Conservation (phyloP, 2,888 invertebrate genomes). For the Onthophagus sagittarius region DNA sequence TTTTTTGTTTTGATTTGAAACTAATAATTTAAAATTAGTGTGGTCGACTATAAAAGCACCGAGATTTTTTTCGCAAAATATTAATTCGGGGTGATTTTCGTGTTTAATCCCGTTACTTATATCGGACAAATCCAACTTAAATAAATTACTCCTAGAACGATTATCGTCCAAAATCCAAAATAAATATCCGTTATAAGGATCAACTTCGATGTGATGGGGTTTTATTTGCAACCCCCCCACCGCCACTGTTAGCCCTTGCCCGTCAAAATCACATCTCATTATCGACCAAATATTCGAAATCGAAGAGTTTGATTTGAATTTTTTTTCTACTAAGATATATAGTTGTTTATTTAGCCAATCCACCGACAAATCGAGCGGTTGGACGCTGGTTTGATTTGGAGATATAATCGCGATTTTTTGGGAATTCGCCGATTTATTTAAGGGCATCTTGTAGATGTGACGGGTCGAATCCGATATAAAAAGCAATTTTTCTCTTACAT, state of each 20-base stretch:
- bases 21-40: constrained; percentile 72
- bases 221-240: constrained; percentile 65
- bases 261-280: constrained; percentile 70
- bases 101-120: constrained; percentile 72
- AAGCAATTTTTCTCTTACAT: constrained; percentile 67
- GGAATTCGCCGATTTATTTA: constrained; percentile 47
- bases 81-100: constrained; percentile 62
- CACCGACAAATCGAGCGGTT: constrained; percentile 69
- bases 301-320: constrained; percentile 41
- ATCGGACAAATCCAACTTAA: constrained; percentile 71
- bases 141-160: constrained; percentile 61
- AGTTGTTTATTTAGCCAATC: constrained; percentile 88
- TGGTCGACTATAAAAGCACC: constrained; percentile 82
- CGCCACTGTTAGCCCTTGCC: constrained; percentile 65
- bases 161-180: constrained; percentile 67
- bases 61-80: constrained; percentile 64
- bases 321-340: constrained; percentile 75
- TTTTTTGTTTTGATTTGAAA: constrained; percentile 69
- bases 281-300: constrained; percentile 62
- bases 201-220: constrained; percentile 81
- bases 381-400: constrained; percentile 58
- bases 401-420: constrained; percentile 43
- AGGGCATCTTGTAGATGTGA: constrained; percentile 51
- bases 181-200: constrained; percentile 89
- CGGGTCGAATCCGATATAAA: constrained; percentile 76